phyloP scores from a whole-genome alignment of 2,113 vertebrate genomes.

The Platichthys flesus region DNA sequence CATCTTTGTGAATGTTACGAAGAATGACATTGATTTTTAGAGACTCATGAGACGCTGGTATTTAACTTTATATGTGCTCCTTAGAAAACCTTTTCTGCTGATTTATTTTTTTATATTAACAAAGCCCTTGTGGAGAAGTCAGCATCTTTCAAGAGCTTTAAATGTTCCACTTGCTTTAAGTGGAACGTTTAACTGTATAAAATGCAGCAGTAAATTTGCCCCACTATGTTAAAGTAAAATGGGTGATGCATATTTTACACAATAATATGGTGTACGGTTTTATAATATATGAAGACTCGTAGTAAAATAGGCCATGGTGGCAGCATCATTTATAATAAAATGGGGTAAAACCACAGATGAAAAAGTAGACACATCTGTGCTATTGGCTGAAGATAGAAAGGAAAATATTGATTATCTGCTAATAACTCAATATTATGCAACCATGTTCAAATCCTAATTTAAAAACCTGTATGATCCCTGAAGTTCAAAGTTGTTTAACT shows the following conservation, averaged over 20 bases:
- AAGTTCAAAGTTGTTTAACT: too few relatives aligned
- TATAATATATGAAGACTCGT: background rate
- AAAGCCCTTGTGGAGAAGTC: background rate
- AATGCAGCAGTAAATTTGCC: conserved; percentile 1
- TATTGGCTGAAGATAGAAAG: background rate
- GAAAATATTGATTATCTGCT: background rate
- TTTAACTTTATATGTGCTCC: background rate
- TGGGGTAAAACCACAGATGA: background rate
- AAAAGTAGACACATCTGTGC: background rate
- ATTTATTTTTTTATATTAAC: background rate
- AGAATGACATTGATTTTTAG: too few relatives aligned
- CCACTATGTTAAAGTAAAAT: background rate
- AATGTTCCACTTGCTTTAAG: background rate
- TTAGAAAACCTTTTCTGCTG: background rate
- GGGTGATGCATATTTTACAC: conserved; percentile 15
- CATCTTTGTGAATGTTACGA: too few relatives aligned
- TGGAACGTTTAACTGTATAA: background rate
- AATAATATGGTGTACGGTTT: background rate
- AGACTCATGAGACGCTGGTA: background rate
- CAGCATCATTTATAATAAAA: background rate
- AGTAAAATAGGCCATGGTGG: background rate
- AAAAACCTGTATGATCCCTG: too few relatives aligned
- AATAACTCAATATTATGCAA: background rate
- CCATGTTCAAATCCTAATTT: background rate
- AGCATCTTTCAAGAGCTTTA: conserved; percentile 4